Percentiles rank a stretch among this genome's conserved stretches.
These are phyloP conservation scores for Clarias fuscus DNA, from an alignment of 2,797 vertebrate genomes.

Conservation along the genomic window DNA sequence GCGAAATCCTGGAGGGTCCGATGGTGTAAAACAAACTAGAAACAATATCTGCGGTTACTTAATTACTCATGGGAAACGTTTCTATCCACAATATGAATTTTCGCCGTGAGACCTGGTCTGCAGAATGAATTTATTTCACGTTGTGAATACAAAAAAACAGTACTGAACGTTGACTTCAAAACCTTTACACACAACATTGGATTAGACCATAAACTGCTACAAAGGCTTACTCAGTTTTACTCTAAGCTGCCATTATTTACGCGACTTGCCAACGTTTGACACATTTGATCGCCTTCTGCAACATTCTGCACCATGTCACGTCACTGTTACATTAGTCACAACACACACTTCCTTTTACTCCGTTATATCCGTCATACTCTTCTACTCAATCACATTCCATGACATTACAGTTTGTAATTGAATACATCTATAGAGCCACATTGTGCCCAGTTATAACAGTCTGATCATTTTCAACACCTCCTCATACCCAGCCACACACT, in stretches of 20 bases:
- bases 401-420: neutral
- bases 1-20: too few relatives aligned
- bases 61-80: too few relatives aligned
- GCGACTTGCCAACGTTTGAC: neutral
- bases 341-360: neutral
- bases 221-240: neutral
- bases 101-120: too few relatives aligned
- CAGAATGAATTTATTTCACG: too few relatives aligned
- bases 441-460: neutral
- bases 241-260: neutral
- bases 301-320: neutral
- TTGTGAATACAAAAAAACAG: too few relatives aligned
- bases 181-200: neutral
- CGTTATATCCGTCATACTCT: neutral
- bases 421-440: neutral
- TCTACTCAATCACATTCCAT: neutral
- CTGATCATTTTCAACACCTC: neutral
- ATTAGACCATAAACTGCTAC: neutral
- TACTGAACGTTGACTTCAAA: too few relatives aligned
- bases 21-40: too few relatives aligned
- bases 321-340: neutral
- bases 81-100: too few relatives aligned
- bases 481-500: neutral
- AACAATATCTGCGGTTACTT: too few relatives aligned
- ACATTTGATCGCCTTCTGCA: neutral